Evolutionary conservation across 1,140 invertebrate genomes (phyloP).

Genomic region (Zophobas atratus): DNA sequence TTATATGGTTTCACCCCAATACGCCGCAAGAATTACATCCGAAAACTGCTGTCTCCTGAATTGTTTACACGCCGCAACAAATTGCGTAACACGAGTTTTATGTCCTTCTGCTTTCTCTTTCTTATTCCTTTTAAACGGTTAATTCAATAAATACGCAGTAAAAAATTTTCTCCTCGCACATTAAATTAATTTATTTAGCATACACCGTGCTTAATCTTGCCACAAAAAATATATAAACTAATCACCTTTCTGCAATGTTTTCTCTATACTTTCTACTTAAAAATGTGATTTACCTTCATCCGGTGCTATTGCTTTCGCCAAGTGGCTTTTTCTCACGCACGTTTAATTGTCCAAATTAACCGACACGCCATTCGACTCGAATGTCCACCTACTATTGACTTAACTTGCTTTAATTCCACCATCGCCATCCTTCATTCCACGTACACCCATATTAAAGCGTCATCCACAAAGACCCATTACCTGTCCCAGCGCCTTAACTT

Average conservation of each 20-base stretch:
- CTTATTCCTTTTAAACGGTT: constrained; percentile 20
- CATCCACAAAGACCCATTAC: constrained; percentile 13
- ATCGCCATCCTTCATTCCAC: constrained; percentile 24
- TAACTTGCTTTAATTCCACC: constrained; percentile 35
- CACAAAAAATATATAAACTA: constrained; percentile 2
- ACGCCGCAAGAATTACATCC: constrained; percentile 41
- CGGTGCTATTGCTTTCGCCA: constrained; percentile 24
- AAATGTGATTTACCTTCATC: constrained; percentile 35
- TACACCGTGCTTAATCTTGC: constrained; percentile 8
- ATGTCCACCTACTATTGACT: constrained; percentile 40
- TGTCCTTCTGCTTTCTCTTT: constrained; percentile 29
- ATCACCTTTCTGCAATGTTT: constrained; percentile 15
- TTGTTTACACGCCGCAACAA: constrained; percentile 38
- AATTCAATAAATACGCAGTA: constrained; percentile 25
- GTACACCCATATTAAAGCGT: constrained; percentile 23
- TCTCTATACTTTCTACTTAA: constrained; percentile 12
- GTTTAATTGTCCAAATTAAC: constrained; percentile 47
- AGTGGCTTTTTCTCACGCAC: constrained; percentile 49
- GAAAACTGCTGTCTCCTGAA: constrained; percentile 41
- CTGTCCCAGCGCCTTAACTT: constrained; percentile 12
- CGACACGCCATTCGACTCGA: constrained; percentile 40
- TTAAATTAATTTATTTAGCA: constrained; percentile 15
- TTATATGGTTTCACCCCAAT: constrained; percentile 43
- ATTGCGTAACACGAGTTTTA: constrained; percentile 37
- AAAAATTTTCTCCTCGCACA: neutral